Base-by-base conservation (phyloP, 2,113 vertebrate genomes). In the Lepus europaeus region DNA sequence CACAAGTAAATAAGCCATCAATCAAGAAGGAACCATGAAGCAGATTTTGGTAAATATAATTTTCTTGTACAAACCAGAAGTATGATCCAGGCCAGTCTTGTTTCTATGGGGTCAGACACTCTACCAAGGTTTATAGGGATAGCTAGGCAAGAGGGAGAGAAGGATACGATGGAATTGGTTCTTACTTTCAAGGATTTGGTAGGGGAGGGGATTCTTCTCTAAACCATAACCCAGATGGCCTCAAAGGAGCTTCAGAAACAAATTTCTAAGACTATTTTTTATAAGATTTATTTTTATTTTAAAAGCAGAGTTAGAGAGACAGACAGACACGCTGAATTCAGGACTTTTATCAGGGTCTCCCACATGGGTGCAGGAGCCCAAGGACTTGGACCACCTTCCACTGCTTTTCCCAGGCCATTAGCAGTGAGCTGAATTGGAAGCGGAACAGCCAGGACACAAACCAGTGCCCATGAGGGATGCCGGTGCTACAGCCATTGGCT, bases 181-280 rank as follows among this genome's bases (percentile, higher is more conserved):
- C 81, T 79, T 5, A 39, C 12, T 49, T 73, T 56, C 22, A 74
- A 11, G 23, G 17, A 22, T 72, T 89, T 73, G 45, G 45, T 45
- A 29, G 56, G 14, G 63, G 74, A 45, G 51, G 45, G 45, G 81
- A 77, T 89, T 64, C 13, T 87, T 94, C 7, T 51, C 31, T n/a
- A 68, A 51, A 74, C 9, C 25, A 66, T 7, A 8, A 82, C 66
- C 19, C 33, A 91, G 39, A 39, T 5, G 19, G 36, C 76, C 51
- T 91, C n/a, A 77, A 51, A 63, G 83, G 20, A 79, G 59, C 84
- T 31, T 84, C 45, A 89, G 73, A 77, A 89, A 53, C 36, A 80
- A 6, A 29, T 53, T 4, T 56, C 45, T 45, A 45, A 45, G 45
- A 7, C 6, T 6, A 45, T 45, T 45, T 45, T 45, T 45, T 45